Evolutionary conservation across 2,113 vertebrate species (phyloP).

Genomic region (Lasiurus cinereus): DNA sequence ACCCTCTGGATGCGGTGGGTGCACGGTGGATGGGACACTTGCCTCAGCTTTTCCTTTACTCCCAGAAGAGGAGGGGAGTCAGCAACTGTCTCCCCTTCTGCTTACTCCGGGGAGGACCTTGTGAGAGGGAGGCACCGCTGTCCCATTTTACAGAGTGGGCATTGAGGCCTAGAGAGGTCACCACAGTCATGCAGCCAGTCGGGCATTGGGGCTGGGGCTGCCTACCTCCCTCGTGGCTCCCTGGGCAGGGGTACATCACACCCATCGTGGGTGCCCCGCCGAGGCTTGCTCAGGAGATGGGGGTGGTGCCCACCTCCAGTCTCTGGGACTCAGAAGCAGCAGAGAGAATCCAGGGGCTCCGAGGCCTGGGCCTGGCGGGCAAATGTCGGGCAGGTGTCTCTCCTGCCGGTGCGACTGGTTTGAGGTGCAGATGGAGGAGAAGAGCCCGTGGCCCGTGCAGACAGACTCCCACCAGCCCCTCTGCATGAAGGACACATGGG

Average conservation of each 20-base stretch:
- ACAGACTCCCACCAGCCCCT: fast-evolving
- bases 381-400: neutral
- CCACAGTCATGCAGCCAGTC: fast-evolving
- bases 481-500: fast-evolving
- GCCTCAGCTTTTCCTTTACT: neutral
- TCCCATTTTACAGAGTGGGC: neutral
- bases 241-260: fast-evolving
- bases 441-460: neutral
- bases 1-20: neutral
- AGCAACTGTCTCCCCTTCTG: neutral
- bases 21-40: neutral
- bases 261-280: fast-evolving
- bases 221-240: fast-evolving
- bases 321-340: neutral
- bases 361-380: neutral
- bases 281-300: neutral
- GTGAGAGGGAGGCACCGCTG: fast-evolving
- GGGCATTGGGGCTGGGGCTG: no score
- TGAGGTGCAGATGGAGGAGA: neutral
- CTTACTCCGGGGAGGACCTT: neutral
- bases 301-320: neutral
- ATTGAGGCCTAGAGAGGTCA: neutral
- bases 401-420: fast-evolving
- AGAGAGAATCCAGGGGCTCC: neutral
- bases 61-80: neutral